These are phyloP conservation scores for Tauraco erythrolophus DNA, from an alignment of 2,113 vertebrate species.

Conservation along the genomic window DNA sequence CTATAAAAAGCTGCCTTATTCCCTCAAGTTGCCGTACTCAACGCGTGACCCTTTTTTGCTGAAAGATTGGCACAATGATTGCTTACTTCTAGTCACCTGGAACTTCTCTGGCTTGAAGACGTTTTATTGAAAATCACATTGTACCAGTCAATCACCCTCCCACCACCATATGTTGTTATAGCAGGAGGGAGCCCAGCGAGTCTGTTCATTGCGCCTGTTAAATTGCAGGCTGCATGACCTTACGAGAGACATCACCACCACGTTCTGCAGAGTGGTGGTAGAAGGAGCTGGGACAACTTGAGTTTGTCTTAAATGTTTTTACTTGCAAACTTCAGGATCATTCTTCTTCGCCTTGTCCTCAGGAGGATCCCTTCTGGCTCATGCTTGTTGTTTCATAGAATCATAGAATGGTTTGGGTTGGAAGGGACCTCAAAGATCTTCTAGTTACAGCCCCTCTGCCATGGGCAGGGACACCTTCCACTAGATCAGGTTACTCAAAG, in stretches of 20 bases:
- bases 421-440: no score
- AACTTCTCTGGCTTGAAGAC: slow-evolving; percentile 65
- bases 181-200: slow-evolving; percentile 16
- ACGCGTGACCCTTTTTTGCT: slow-evolving; percentile 57
- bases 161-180: slow-evolving; percentile 41
- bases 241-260: background rate
- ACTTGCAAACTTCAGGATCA: background rate
- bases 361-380: background rate
- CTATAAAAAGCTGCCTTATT: slow-evolving; percentile 72
- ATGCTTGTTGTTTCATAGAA: accelerated
- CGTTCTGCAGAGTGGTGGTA: background rate
- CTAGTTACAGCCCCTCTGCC: no score
- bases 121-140: slow-evolving; percentile 64
- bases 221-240: slow-evolving; percentile 24
- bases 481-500: no score
- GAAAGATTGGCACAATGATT: slow-evolving; percentile 53
- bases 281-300: background rate
- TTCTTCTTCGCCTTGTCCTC: background rate
- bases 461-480: no score
- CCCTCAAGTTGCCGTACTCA: slow-evolving; percentile 37
- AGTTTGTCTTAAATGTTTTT: background rate
- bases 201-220: background rate
- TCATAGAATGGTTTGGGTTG: no score
- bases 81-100: slow-evolving; percentile 68
- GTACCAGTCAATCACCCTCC: slow-evolving; percentile 64